Conservation (phyloP, 2,797 vertebrate genomes). For the Acrossocheilus fasciatus region DNA sequence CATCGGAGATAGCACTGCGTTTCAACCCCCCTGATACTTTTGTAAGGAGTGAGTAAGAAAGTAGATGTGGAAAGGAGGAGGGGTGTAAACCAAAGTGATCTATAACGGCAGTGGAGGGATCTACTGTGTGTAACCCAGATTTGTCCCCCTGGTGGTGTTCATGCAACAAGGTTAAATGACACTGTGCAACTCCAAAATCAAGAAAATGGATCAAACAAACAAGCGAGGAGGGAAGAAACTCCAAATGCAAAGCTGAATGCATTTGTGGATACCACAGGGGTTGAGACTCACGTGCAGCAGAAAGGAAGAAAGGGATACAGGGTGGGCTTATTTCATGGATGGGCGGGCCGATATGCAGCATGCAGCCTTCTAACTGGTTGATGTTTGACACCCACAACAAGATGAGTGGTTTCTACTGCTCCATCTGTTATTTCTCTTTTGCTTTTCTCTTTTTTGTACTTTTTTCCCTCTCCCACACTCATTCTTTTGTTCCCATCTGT, state of each 20-base stretch:
- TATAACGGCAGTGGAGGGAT: neutral
- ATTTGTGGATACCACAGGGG: neutral
- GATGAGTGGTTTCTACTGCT: slow-evolving; percentile 46
- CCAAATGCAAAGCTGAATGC: neutral
- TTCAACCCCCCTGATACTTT: slow-evolving; percentile 4
- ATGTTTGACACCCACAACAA: slow-evolving; percentile 26
- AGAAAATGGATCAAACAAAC: neutral
- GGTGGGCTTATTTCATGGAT: slow-evolving; percentile 32
- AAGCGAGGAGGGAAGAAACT: neutral
- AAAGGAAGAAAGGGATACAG: slow-evolving; percentile 21
- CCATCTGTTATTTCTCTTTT: slow-evolving; percentile 28
- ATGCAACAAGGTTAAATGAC: slow-evolving; percentile 1
- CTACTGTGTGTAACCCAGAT: neutral
- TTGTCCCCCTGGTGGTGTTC: slow-evolving; percentile 52
- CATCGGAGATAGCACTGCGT: slow-evolving; percentile 15
- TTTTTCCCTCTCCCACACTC: slow-evolving; percentile 16
- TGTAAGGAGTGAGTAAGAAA: slow-evolving; percentile 32
- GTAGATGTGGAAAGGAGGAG: slow-evolving; percentile 27
- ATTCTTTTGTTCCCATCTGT: slow-evolving; percentile 44
- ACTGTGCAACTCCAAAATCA: neutral
- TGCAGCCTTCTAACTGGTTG: slow-evolving; percentile 42
- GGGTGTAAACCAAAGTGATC: neutral
- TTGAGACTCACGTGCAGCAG: neutral
- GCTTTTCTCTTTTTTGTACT: slow-evolving; percentile 17
- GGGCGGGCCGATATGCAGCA: slow-evolving; percentile 31